Evolutionary conservation across 2,113 vertebrate species (phyloP).

Genomic region (Calidris pugnax): DNA sequence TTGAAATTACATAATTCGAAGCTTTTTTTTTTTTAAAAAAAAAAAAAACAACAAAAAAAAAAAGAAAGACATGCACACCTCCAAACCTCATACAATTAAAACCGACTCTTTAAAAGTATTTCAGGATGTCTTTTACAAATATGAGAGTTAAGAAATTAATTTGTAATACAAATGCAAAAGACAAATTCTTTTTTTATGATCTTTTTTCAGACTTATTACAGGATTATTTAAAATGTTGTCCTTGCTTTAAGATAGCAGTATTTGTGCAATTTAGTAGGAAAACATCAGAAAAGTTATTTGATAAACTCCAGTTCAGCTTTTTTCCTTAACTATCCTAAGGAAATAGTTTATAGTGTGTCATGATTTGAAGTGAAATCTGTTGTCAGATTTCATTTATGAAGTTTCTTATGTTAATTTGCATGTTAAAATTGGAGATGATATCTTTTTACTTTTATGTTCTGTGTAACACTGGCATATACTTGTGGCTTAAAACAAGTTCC

Average conservation of each 20-base stretch:
- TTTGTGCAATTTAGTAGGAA: background rate
- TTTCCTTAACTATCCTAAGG: background rate
- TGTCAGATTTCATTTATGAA: background rate
- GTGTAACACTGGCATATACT: fast-evolving
- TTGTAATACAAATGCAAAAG: background rate
- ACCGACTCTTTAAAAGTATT: background rate
- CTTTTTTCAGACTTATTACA: background rate
- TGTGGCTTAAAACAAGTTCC: fast-evolving
- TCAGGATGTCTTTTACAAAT: background rate
- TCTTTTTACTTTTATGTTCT: background rate
- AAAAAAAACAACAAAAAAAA: too few species aligned
- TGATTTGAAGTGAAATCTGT: background rate
- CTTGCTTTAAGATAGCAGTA: background rate
- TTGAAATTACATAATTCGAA: background rate
- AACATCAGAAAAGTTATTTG: background rate
- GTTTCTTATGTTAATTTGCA: background rate
- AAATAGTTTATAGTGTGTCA: background rate
- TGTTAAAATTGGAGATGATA: background rate
- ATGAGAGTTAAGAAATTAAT: background rate
- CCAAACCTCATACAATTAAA: background rate
- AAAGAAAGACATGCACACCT: too few species aligned
- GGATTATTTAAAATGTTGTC: background rate
- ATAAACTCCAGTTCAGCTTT: background rate
- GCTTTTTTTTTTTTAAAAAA: background rate
- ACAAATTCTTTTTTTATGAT: background rate